phyloP scores from a whole-genome alignment of 2,888 invertebrate genomes.

The Hoplodrina ambigua region DNA sequence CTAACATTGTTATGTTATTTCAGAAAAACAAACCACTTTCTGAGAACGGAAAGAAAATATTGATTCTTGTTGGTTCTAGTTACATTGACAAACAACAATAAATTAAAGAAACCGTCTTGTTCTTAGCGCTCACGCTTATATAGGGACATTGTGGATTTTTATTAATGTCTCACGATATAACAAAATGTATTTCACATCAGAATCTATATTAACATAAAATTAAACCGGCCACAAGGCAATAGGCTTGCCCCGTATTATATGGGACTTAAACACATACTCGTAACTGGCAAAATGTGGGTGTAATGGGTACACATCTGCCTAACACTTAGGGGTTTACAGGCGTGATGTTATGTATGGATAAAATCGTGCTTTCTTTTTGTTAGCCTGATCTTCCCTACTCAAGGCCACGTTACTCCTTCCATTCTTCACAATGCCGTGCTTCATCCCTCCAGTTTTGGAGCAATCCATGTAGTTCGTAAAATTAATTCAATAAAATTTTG shows the following conservation, averaged over 20 bases:
- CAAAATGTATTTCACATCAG: constrained; percentile 3
- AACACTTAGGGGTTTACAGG: too few relatives aligned
- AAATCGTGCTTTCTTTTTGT: too few relatives aligned
- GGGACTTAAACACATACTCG: too few relatives aligned
- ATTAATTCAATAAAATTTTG: background rate
- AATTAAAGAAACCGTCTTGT: constrained; percentile 14
- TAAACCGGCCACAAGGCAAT: too few relatives aligned
- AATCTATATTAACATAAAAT: background rate
- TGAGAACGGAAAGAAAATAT: constrained; percentile 18
- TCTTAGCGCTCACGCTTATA: background rate
- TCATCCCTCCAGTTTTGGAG: too few relatives aligned
- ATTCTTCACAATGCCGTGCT: too few relatives aligned
- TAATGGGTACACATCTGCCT: too few relatives aligned
- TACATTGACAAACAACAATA: constrained; percentile 20
- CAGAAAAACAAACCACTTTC: constrained; percentile 21
- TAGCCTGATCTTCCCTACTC: too few relatives aligned
- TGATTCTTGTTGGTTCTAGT: constrained; percentile 8
- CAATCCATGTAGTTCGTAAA: background rate
- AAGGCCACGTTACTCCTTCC: too few relatives aligned
- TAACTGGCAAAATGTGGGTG: too few relatives aligned
- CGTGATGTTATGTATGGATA: too few relatives aligned
- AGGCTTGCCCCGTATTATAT: too few relatives aligned
- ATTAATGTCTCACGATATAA: constrained; percentile 21
- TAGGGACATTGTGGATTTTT: constrained; percentile 12
- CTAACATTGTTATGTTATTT: constrained; percentile 4